Percentiles rank a stretch among this genome's conserved stretches.
Evolutionary conservation across 2,888 invertebrate species (phyloP).

Genomic region (Gisinianus flammeolus): DNA sequence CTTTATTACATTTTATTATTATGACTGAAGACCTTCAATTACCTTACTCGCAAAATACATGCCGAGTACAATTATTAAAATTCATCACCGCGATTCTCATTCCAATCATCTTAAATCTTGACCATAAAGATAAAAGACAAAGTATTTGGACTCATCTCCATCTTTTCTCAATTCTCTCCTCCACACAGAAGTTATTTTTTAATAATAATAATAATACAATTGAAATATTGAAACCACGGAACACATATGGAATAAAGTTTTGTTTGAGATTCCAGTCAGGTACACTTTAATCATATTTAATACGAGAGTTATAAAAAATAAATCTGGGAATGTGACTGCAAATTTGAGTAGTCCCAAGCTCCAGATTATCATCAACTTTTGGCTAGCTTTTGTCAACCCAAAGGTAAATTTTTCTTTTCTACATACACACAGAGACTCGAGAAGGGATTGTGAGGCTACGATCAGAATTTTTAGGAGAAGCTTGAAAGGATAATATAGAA

Average conservation of each 20-base stretch:
- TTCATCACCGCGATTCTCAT: no score
- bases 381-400: neutral
- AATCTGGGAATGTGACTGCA: conserved; percentile 26
- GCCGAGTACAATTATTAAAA: neutral
- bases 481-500: no score
- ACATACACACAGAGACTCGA: neutral
- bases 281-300: conserved; percentile 9
- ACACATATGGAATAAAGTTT: no score
- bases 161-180: neutral
- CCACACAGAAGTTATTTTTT: neutral
- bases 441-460: neutral
- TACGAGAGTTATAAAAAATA: conserved; percentile 15
- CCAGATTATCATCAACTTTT: conserved; percentile 29
- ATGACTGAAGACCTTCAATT: no score
- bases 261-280: conserved; percentile 28
- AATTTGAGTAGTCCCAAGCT: no score
- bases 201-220: neutral
- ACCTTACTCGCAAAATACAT: no score
- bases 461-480: no score
- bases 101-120: no score
- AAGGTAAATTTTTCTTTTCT: neutral
- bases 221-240: neutral
- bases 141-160: no score
- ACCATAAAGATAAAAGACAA: no score
- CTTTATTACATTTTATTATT: no score